Evolutionary conservation across 30 jellyfish, hydroid and myxozoan species (phyloP), one percentile per base, ranked within the genome.

Genomic region (Cassiopea xamachana): DNA sequence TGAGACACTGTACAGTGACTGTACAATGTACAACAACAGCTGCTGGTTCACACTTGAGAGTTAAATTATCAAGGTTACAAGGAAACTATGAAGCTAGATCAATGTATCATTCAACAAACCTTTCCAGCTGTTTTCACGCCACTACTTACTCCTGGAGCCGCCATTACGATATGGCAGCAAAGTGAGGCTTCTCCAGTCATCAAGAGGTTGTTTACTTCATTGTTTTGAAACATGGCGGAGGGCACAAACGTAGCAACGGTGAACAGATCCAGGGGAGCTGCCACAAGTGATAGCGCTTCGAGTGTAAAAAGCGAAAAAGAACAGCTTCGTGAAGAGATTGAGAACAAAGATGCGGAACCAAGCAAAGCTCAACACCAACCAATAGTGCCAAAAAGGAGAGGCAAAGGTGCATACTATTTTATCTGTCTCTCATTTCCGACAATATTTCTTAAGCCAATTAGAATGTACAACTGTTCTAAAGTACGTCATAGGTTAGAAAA

Each of bases 151-250:
- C 50, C 80, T 1, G 55, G 12, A 2, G 80, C 80, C 80, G 80
- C 80, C 80, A 71, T 71, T 71, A 39, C 80, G 64, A 55, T 10
- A 3, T 55, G 7, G 10, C 10, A 55, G 64, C 64, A 55, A 6
- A 55, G 10, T 55, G 10, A 10, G 12, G 64, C 10, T 10, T 55
- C 64, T 3, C 7, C 7, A 55, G 74, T 17, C 15, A 7, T 5
- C 8, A 64, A 64, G 74, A 64, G 74, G 74, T 17, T 64, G 74
- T 4, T 14, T 60, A 48, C n/a, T 43, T 81, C 62, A 45, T 81
- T 81, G 9, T 76, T 71, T 60, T 81, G 18, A 13, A 84, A 84
- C 71, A 84, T 84, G 92, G 92, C 92, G 85, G 92, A 84, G 45
- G 19, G 75, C 50, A 16, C 73, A 49, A 51, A 45, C 92, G 7